Evolutionary conservation across 2,888 invertebrate species (phyloP).

Genomic region (Harpalus rubripes): DNA sequence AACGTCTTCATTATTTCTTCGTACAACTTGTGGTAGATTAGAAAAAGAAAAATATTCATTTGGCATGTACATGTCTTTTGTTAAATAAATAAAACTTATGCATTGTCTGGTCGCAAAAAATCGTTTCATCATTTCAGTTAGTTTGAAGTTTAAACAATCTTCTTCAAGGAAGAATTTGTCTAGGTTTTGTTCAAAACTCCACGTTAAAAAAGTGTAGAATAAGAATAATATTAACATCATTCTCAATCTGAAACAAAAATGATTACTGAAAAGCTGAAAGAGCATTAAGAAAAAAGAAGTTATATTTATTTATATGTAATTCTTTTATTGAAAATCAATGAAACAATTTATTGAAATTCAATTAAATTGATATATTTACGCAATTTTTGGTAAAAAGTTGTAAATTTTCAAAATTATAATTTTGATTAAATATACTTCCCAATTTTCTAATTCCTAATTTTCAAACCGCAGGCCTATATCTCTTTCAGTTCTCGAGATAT

Average conservation of each 20-base stretch:
- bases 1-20: background rate
- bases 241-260: background rate
- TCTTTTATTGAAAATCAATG: no score
- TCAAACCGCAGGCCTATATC: no score
- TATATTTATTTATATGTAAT: no score
- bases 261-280: no score
- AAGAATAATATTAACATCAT: slow-evolving; percentile 11
- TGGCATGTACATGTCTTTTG: slow-evolving; percentile 18
- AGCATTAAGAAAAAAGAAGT: no score
- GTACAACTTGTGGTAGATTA: slow-evolving; percentile 30
- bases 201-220: background rate
- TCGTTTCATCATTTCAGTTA: slow-evolving; percentile 20
- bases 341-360: no score
- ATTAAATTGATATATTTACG: no score
- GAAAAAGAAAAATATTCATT: slow-evolving; percentile 34
- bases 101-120: slow-evolving; percentile 30
- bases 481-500: no score
- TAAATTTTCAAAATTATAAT: no score
- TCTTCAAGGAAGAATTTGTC: slow-evolving; percentile 9
- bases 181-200: slow-evolving; percentile 7
- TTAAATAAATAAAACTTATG: slow-evolving; percentile 45
- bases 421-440: no score
- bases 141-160: slow-evolving; percentile 18
- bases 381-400: no score
- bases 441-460: no score